Conservation (phyloP, 2,113 vertebrate species). For the Elgaria multicarinata region DNA sequence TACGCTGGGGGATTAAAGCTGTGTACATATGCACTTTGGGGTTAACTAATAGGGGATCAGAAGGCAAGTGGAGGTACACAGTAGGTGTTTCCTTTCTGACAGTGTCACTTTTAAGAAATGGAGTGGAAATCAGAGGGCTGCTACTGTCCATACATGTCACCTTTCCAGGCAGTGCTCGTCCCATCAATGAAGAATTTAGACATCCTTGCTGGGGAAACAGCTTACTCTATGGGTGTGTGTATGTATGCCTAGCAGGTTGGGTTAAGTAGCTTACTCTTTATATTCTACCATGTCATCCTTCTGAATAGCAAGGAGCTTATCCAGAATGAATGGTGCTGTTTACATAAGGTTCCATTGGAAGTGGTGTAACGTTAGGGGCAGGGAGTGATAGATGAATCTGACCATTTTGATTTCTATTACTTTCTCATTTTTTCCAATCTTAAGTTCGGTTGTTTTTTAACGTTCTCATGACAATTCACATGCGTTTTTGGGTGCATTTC, state of each 20-base stretch:
- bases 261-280: background rate
- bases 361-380: background rate
- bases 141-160: conserved; percentile 54
- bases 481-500: too few species aligned
- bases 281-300: background rate
- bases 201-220: background rate
- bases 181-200: background rate
- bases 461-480: too few species aligned
- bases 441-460: too few species aligned
- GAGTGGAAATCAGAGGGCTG: conserved; percentile 64
- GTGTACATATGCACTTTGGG: conserved; percentile 74
- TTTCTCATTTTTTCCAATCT: too few species aligned
- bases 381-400: too few species aligned
- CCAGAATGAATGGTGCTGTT: background rate
- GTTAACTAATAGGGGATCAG: conserved; percentile 75
- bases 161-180: conserved; percentile 24
- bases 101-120: conserved; percentile 62
- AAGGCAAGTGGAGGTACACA: conserved; percentile 69
- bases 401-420: too few species aligned
- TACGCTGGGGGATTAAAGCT: conserved; percentile 72
- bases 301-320: background rate
- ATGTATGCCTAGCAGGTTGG: background rate
- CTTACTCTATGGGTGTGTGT: background rate
- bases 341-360: background rate
- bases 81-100: conserved; percentile 73